Conservation (phyloP, 1,140 invertebrate species). For the Cheumatopsyche charites region DNA sequence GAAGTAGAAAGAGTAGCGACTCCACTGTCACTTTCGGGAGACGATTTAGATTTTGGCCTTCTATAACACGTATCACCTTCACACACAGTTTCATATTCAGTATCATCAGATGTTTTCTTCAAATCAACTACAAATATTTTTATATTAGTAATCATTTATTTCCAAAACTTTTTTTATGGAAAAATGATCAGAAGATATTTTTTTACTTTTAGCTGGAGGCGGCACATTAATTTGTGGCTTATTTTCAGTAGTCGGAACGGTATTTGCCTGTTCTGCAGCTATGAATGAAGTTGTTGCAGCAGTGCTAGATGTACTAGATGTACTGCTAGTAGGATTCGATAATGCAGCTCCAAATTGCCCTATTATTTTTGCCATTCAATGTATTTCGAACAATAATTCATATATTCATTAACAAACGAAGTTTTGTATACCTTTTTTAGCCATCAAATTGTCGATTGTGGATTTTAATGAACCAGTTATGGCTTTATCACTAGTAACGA, state of each 20-base stretch:
- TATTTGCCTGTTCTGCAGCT: slow-evolving; percentile 35
- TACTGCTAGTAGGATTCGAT: slow-evolving; percentile 4
- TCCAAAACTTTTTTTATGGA: neutral
- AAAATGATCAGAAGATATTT: neutral
- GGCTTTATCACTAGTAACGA: slow-evolving; percentile 67
- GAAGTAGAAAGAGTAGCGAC: slow-evolving; percentile 41
- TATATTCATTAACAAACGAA: neutral
- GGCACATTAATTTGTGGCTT: neutral
- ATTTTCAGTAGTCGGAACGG: neutral
- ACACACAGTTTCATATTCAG: slow-evolving; percentile 51
- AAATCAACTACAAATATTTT: slow-evolving; percentile 21
- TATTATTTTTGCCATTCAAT: neutral
- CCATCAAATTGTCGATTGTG: slow-evolving; percentile 30
- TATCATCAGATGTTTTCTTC: slow-evolving; percentile 24
- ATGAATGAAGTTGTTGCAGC: slow-evolving; percentile 37
- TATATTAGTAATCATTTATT: neutral
- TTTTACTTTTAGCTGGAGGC: neutral
- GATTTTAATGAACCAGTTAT: neutral
- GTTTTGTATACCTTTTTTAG: slow-evolving; percentile 29
- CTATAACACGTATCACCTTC: slow-evolving; percentile 57
- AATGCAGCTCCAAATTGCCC: neutral
- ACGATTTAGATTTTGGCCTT: slow-evolving; percentile 45
- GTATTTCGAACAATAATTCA: neutral
- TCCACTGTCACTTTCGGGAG: slow-evolving; percentile 47
- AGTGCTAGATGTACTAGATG: neutral